These are phyloP conservation scores for Agrenia bidenticulata DNA, from an alignment of 2,888 invertebrate species.

Conservation along the genomic window DNA sequence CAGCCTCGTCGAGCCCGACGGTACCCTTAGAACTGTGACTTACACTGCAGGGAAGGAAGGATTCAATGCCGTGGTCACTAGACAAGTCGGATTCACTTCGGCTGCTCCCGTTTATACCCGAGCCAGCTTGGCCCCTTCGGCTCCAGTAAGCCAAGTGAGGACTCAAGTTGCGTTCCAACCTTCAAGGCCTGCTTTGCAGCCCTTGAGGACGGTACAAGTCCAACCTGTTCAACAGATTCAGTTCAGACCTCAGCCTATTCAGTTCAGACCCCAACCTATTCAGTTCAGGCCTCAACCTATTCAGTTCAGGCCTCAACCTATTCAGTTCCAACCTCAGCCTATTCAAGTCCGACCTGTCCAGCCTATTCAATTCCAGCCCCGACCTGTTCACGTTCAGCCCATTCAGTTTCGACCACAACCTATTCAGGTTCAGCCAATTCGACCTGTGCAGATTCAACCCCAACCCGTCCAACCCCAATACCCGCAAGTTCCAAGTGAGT, in stretches of 20 bases:
- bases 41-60: constrained; percentile 35
- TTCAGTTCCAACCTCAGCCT: constrained; percentile 19
- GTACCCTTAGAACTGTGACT: constrained; percentile 33
- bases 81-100: constrained; percentile 29
- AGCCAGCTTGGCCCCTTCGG: background rate
- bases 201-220: background rate
- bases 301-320: constrained; percentile 21
- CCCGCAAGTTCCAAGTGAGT: background rate
- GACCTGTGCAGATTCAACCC: no score
- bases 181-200: constrained; percentile 2
- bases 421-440: background rate
- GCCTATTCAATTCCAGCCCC: constrained; percentile 20
- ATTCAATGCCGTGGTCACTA: constrained; percentile 36
- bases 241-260: constrained; percentile 6
- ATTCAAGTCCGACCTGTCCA: constrained; percentile 7
- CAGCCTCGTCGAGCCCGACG: constrained; percentile 36
- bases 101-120: constrained; percentile 8
- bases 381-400: background rate
- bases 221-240: background rate
- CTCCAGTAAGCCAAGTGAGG: background rate
- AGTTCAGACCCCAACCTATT: constrained; percentile 10
- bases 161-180: background rate
- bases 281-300: constrained; percentile 1
- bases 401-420: constrained; percentile 17
- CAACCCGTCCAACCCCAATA: background rate